Base-by-base conservation (phyloP, 2,797 vertebrate genomes). In the Acrocephalus scirpaceus region DNA sequence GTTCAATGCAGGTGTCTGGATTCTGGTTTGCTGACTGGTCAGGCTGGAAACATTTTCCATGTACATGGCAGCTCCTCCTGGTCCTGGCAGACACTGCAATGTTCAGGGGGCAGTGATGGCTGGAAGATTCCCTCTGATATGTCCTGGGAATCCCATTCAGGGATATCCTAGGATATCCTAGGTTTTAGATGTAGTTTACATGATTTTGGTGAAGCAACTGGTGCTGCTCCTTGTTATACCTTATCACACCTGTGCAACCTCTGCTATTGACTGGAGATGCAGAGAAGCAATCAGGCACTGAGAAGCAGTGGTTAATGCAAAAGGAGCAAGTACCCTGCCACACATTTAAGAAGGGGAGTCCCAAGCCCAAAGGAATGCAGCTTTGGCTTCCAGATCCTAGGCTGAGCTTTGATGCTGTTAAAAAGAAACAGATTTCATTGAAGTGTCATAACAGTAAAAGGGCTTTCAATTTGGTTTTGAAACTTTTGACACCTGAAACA, bases 1-100 rank as follows among this genome's bases (percentile, higher is more conserved):
- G 23, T n/a, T 67, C 0, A 0, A 1, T 36, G 11, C 8, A 76
- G 36, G 9, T 88, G 13, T 66, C 53, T 40, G 53, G 16, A 20
- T 42, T 86, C 57, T 40, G 8, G 3, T 48, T 65, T 6, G 2
- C 47, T 38, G 34, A 19, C 30, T 61, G 50, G 5, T 17, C 15
- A 30, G 48, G 40, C 50, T 83, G 53, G 26, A 90, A 60, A 53
- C 3, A 6, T 20, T 13, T 44, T 48, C 21, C 40, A 14, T 0
- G 2, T 27, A 34, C 4, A 5, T 34, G 21, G 21, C 32, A 66
- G 48, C 29, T 13, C 11, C 14, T 36, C 26, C 57, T 19, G 22
- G 15, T 32, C 26, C 44, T 70, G 60, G 26, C 15, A 80, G 30
- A 48, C 34, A 16, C n/a, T 20, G 19, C 18, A 82, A 8, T 45